Percentiles rank a stretch among this genome's conserved stretches.
Conservation (phyloP, 2,113 vertebrate genomes). For the Semicossyphus pulcher region DNA sequence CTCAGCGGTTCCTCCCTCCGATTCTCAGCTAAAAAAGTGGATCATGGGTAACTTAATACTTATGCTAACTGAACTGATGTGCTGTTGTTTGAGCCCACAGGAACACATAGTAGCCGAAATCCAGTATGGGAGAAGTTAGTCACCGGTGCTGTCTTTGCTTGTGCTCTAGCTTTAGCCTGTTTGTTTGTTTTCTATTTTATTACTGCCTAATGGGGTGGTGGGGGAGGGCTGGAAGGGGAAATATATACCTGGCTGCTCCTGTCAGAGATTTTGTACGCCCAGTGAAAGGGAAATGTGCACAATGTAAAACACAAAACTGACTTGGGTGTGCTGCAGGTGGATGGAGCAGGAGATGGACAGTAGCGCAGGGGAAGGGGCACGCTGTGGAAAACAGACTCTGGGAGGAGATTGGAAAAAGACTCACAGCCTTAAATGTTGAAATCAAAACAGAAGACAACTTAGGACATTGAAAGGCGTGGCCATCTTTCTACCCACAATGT, state of each 20-base stretch:
- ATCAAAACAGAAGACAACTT: slow-evolving; percentile 27
- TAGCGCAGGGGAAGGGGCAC: background rate
- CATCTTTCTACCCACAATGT: slow-evolving; percentile 52
- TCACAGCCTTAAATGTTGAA: slow-evolving; percentile 61
- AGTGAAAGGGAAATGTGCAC: slow-evolving; percentile 65
- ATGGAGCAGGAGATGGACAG: slow-evolving; percentile 25
- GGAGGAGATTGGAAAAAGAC: slow-evolving; percentile 39
- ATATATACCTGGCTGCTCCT: slow-evolving; percentile 20
- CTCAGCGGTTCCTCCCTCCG: slow-evolving; percentile 15
- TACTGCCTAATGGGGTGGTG: slow-evolving; percentile 51
- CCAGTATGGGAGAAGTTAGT: slow-evolving; percentile 49
- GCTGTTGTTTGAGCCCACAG: slow-evolving; percentile 44
- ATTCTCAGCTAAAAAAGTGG: slow-evolving; percentile 29
- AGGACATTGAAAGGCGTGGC: slow-evolving; percentile 39
- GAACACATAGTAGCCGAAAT: slow-evolving; percentile 41
- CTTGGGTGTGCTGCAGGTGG: slow-evolving; percentile 5
- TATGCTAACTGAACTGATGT: slow-evolving; percentile 25
- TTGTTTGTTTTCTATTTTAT: slow-evolving; percentile 67
- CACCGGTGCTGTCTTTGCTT: slow-evolving; percentile 68
- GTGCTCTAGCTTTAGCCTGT: slow-evolving; percentile 70
- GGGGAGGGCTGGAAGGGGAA: slow-evolving; percentile 26
- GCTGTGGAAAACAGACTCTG: slow-evolving; percentile 26
- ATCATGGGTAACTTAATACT: slow-evolving; percentile 11
- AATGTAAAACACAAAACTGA: slow-evolving; percentile 55
- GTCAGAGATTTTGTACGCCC: slow-evolving; percentile 48